These are phyloP conservation scores for Meandrusa payeni DNA, from an alignment of 2,888 invertebrate species.

Conservation along the genomic window DNA sequence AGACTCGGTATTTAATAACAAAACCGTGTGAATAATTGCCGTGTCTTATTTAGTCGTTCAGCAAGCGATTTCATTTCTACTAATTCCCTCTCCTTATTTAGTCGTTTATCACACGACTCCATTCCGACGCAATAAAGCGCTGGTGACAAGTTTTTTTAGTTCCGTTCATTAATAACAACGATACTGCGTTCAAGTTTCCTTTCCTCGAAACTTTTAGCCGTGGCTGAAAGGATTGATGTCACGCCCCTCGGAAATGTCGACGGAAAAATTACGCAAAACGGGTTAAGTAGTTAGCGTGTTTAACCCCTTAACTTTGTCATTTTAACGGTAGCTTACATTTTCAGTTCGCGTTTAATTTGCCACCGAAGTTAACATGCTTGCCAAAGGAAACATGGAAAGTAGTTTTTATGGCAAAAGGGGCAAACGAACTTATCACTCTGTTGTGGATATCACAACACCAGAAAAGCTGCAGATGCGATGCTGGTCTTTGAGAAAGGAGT, in stretches of 20 bases:
- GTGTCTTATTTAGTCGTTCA: constrained; percentile 9
- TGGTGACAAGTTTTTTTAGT: constrained; percentile 1
- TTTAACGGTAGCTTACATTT: constrained; percentile 13
- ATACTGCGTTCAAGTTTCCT: not conserved
- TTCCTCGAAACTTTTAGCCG: constrained; percentile 5
- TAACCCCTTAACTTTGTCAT: constrained; percentile 20
- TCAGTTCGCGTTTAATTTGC: constrained; percentile 18
- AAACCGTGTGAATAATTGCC: constrained; percentile 12
- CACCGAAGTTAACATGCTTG: constrained; percentile 1
- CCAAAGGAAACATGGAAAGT: too few species aligned
- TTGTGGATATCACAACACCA: too few species aligned
- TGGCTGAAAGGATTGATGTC: constrained; percentile 13
- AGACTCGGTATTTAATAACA: too few species aligned
- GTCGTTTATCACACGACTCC: constrained; percentile 7
- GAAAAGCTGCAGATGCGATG: too few species aligned
- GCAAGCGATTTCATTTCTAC: constrained; percentile 3
- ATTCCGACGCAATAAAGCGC: constrained; percentile 6
- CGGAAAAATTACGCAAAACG: constrained; percentile 20
- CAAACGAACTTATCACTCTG: too few species aligned
- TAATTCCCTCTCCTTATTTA: constrained; percentile 3
- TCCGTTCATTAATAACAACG: constrained; percentile 8
- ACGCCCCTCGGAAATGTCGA: constrained; percentile 3
- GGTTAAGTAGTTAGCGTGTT: constrained; percentile 24
- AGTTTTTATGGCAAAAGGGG: too few species aligned
- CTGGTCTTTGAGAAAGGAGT: too few species aligned